Evolutionary conservation across 1,140 invertebrate species (phyloP).

Genomic region (Caenorhabditis brenneri): DNA sequence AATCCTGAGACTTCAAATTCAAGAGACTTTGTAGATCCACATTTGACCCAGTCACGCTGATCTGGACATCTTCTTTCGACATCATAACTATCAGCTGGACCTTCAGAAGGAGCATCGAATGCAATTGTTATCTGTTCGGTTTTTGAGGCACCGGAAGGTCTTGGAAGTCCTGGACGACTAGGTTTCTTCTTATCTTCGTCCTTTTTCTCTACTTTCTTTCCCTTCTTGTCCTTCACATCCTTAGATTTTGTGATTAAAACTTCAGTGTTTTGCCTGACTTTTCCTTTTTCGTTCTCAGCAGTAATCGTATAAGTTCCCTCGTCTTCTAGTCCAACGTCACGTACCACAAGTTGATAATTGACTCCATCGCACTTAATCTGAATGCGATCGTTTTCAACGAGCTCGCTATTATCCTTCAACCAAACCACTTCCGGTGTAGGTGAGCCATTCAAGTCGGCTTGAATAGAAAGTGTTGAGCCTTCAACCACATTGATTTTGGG

Average conservation of each 20-base stretch:
- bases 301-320: constrained; percentile 56
- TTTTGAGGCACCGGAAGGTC: not conserved
- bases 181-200: constrained; percentile 44
- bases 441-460: constrained; percentile 49
- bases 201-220: constrained; percentile 37
- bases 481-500: constrained; percentile 52
- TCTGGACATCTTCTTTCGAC: constrained; percentile 46
- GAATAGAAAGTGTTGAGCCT: constrained; percentile 46
- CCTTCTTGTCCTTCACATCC: not conserved
- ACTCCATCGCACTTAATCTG: constrained; percentile 46
- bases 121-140: constrained; percentile 38
- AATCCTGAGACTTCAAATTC: constrained; percentile 17
- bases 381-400: constrained; percentile 41
- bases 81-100: constrained; percentile 41
- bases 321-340: constrained; percentile 45
- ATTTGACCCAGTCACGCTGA: not conserved
- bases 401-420: constrained; percentile 49
- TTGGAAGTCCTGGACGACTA: not conserved
- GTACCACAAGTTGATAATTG: constrained; percentile 43
- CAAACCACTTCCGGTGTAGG: constrained; percentile 50
- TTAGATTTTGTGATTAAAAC: constrained; percentile 38
- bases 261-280: constrained; percentile 48
- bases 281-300: constrained; percentile 52
- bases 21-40: constrained; percentile 7
- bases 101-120: constrained; percentile 38